Evolutionary conservation across 2,113 vertebrate species (phyloP), one percentile per base, ranked within the genome.

Genomic region (Bombycilla garrulus): DNA sequence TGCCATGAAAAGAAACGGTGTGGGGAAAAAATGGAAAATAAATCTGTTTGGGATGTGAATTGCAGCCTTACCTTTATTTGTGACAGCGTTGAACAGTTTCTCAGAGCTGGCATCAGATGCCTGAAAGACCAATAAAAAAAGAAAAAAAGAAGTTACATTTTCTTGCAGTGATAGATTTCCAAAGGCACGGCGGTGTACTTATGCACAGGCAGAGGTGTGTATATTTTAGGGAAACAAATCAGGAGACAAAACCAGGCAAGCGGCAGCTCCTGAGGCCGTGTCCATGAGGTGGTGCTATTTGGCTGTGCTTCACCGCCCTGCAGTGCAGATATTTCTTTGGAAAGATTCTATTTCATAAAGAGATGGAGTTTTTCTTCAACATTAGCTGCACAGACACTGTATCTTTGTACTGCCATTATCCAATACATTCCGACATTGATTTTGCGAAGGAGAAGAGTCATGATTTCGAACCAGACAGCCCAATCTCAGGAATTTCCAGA

Each of bases 101-200:
- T 99, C 99, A 70, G 99, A 99, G 97, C 98, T 98, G 97, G 99
- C 99, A 99, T 99, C 99, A 45, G 99, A 99, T 77, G 98, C 98
- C 99, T 99, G 97, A 77, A 98, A 98, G 86, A 98, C 69, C 98
- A 93, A 95, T 96, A 78, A 89, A 86, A 64, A 70, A 82, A 67
- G 67, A 25, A 72, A 86, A 90, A 26, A 35, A 21, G 18, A 54
- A 25, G 86, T 48, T 96, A 95, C 56, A 42, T 64, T 92, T 96
- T 83, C 56, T 28, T 24, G 83, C 40, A 84, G 86, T 56, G 91
- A 87, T 7, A 22, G 80, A 67, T 95, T 80, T 91, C 83, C n/a
- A 36, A 57, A 95, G 88, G 80, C 66, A 74, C 2, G 57, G 61
- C 4, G 4, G 51, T 58, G 7, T 79, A 88, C 88, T 81, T 90